Evolutionary conservation across 1,140 invertebrate species (phyloP).

Genomic region (Forficula auricularia): DNA sequence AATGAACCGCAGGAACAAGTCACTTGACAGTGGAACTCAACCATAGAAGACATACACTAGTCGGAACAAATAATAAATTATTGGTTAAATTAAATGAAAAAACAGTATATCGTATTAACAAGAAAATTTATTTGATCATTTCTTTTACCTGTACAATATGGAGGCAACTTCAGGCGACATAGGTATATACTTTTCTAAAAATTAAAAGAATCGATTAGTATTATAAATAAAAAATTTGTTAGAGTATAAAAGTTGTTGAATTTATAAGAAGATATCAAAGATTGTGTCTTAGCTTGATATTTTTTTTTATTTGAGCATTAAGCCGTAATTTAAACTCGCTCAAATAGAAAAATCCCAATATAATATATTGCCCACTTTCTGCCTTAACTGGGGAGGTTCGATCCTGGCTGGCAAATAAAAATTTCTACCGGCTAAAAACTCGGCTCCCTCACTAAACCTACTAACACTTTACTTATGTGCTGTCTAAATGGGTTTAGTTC

Average conservation of each 20-base stretch:
- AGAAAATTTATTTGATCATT: background rate
- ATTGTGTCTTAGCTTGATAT: no score
- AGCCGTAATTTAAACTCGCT: no score
- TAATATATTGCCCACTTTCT: no score
- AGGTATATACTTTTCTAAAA: conserved; percentile 74
- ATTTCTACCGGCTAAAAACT: no score
- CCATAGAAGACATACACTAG: background rate
- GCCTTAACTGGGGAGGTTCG: no score
- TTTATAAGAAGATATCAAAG: background rate
- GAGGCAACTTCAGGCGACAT: conserved; percentile 56
- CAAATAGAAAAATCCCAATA: no score
- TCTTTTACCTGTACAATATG: conserved; percentile 1
- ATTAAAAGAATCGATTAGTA: conserved; percentile 14
- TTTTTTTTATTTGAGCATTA: no score
- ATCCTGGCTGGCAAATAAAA: no score
- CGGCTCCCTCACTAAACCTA: no score
- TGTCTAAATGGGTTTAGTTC: no score
- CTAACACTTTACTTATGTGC: no score
- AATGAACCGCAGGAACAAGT: no score
- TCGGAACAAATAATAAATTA: background rate
- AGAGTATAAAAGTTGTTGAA: background rate
- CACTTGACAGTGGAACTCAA: background rate
- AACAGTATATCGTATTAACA: background rate
- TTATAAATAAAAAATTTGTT: background rate
- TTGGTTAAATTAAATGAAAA: background rate